These are phyloP conservation scores for Drosophila infuscata DNA, from an alignment of 2,888 invertebrate genomes.

Conservation along the genomic window DNA sequence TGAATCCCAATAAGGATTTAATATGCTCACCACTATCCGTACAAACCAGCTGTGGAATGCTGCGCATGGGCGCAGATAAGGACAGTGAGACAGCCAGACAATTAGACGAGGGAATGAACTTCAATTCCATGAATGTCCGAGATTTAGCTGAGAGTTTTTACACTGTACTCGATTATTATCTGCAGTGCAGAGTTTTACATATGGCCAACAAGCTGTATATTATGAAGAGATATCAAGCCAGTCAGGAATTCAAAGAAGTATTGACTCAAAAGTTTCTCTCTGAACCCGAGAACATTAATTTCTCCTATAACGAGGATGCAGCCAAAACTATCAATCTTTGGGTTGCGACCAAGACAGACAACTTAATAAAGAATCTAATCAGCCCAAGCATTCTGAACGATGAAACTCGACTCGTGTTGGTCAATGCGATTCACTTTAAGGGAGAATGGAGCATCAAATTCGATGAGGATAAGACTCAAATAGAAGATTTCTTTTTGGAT, in stretches of 20 bases:
- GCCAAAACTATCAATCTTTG: slow-evolving; percentile 90
- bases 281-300: slow-evolving; percentile 88
- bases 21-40: slow-evolving; percentile 56
- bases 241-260: slow-evolving; percentile 86
- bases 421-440: slow-evolving; percentile 94
- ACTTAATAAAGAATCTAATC: slow-evolving; percentile 92
- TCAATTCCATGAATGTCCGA: neutral
- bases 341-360: slow-evolving; percentile 91
- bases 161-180: slow-evolving; percentile 45
- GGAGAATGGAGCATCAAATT: slow-evolving; percentile 91
- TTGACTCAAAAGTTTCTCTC: slow-evolving; percentile 88
- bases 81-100: slow-evolving; percentile 39
- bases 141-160: slow-evolving; percentile 43
- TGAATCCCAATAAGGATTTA: slow-evolving; percentile 36
- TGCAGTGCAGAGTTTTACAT: slow-evolving; percentile 74
- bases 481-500: slow-evolving; percentile 88
- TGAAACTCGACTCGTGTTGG: slow-evolving; percentile 88
- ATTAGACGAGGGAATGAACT: slow-evolving; percentile 44
- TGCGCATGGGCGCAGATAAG: slow-evolving; percentile 48
- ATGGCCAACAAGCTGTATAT: slow-evolving; percentile 91
- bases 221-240: slow-evolving; percentile 86
- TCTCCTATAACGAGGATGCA: slow-evolving; percentile 85
- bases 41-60: slow-evolving; percentile 49
- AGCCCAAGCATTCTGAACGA: slow-evolving; percentile 86
- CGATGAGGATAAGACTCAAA: slow-evolving; percentile 86